These are phyloP conservation scores for Probaryconus sp. DNA, from an alignment of 1,140 invertebrate species.

Conservation along the genomic window DNA sequence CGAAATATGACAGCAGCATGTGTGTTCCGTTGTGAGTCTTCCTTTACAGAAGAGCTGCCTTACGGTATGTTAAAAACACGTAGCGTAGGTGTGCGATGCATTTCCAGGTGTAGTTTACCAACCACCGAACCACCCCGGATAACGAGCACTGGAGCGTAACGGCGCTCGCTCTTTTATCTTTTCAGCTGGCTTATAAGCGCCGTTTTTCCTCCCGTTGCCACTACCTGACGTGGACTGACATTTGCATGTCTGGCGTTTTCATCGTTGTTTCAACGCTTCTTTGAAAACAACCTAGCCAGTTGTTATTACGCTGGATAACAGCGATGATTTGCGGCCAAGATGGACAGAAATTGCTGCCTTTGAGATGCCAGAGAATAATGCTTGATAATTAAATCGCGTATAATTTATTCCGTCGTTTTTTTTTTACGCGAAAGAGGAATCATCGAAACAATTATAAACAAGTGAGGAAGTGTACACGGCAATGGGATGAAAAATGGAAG, in stretches of 20 bases:
- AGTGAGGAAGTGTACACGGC: too few relatives aligned
- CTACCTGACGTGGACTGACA: slow-evolving; percentile 43
- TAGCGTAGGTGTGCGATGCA: slow-evolving; percentile 28
- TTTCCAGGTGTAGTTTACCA: slow-evolving; percentile 51
- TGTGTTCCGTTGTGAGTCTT: too few relatives aligned
- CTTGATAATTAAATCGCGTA: slow-evolving; percentile 55
- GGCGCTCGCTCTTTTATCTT: slow-evolving; percentile 57
- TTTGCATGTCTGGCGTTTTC: slow-evolving; percentile 53
- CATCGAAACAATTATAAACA: too few relatives aligned
- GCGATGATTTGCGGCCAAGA: slow-evolving; percentile 36
- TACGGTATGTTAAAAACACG: neutral
- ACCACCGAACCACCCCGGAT: slow-evolving; percentile 39
- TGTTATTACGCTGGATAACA: slow-evolving; percentile 48
- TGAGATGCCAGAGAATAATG: slow-evolving; percentile 40
- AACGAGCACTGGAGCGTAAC: slow-evolving; percentile 50
- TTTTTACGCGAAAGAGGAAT: slow-evolving; percentile 2
- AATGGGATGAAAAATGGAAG: too few relatives aligned
- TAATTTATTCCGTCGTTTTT: slow-evolving; percentile 38
- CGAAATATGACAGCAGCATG: too few relatives aligned
- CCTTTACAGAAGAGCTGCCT: too few relatives aligned
- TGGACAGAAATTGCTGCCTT: slow-evolving; percentile 32
- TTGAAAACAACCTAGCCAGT: slow-evolving; percentile 17
- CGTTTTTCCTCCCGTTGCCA: slow-evolving; percentile 39
- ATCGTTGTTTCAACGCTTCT: slow-evolving; percentile 50
- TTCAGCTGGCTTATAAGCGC: slow-evolving; percentile 38